phyloP scores from a whole-genome alignment of 2,888 invertebrate genomes.

The Belgica antarctica region DNA sequence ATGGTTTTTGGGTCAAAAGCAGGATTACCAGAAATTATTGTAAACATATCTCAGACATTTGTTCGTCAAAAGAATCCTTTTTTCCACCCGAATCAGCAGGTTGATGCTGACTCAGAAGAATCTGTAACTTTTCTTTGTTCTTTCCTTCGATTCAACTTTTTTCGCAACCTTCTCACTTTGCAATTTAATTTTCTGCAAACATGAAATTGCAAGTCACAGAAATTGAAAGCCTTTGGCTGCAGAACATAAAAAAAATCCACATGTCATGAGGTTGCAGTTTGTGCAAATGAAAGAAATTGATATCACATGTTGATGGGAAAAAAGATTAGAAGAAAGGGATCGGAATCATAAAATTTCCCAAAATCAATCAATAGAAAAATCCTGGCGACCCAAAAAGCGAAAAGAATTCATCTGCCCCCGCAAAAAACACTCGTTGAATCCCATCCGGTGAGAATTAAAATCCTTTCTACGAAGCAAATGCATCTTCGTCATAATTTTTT shows the following conservation, averaged over 20 bases:
- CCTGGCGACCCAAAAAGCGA: neutral
- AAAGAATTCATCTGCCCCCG: constrained; percentile 41
- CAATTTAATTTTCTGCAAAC: neutral
- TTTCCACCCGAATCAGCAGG: neutral
- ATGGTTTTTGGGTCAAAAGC: constrained; percentile 35
- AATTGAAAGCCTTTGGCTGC: neutral
- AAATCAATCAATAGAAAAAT: constrained; percentile 21
- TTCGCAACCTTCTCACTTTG: neutral
- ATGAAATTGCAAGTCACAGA: neutral
- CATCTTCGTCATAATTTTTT: constrained; percentile 27
- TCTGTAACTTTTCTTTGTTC: neutral
- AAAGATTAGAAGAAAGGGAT: neutral
- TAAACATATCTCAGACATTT: constrained; percentile 41
- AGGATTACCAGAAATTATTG: constrained; percentile 33
- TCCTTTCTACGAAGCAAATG: neutral
- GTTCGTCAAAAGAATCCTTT: constrained; percentile 1
- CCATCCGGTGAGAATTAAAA: constrained; percentile 40
- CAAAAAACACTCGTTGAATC: constrained; percentile 24
- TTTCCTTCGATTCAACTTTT: neutral
- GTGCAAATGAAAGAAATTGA: constrained; percentile 16
- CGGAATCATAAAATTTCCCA: neutral
- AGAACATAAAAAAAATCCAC: neutral
- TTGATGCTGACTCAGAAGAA: neutral
- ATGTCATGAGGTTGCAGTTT: neutral
- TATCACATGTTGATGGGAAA: constrained; percentile 25